Conservation (phyloP, 2,888 invertebrate genomes). For the Acholoe squamosa region DNA sequence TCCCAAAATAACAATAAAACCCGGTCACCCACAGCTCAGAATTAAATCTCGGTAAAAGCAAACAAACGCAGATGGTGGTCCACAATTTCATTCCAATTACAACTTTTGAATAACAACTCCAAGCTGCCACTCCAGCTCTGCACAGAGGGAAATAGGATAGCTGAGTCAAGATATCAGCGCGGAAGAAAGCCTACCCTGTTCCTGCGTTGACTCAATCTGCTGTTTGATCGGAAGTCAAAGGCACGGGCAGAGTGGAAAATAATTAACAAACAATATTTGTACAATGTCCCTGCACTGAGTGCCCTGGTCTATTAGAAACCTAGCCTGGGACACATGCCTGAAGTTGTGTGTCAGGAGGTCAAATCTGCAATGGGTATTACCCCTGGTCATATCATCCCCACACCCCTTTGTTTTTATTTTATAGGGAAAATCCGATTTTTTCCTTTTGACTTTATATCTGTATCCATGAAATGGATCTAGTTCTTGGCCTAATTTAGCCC, state of each 20-base stretch:
- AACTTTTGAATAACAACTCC: constrained; percentile 16
- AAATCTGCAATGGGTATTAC: no score
- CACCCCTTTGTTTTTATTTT: no score
- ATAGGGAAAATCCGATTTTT: no score
- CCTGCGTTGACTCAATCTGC: neutral
- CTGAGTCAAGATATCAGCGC: constrained; percentile 19
- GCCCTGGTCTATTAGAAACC: neutral
- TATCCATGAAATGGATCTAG: no score
- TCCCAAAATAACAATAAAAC: constrained; percentile 1
- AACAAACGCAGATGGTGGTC: constrained; percentile 51
- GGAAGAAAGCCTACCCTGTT: neutral
- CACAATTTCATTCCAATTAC: constrained; percentile 29
- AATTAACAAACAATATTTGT: constrained; percentile 29
- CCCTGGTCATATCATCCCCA: no score
- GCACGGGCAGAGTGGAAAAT: neutral
- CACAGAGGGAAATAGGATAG: neutral
- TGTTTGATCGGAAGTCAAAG: constrained; percentile 28
- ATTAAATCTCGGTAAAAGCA: constrained; percentile 11
- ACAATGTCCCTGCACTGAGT: neutral
- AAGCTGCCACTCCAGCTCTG: constrained; percentile 12
- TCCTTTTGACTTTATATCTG: no score
- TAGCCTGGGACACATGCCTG: neutral
- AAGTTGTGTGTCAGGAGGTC: no score
- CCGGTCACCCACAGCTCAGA: neutral
- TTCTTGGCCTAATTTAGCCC: no score